Percentiles rank a stretch among this genome's conserved stretches.
phyloP scores from a whole-genome alignment of 2,888 invertebrate species.

The Harmothoe impar region DNA sequence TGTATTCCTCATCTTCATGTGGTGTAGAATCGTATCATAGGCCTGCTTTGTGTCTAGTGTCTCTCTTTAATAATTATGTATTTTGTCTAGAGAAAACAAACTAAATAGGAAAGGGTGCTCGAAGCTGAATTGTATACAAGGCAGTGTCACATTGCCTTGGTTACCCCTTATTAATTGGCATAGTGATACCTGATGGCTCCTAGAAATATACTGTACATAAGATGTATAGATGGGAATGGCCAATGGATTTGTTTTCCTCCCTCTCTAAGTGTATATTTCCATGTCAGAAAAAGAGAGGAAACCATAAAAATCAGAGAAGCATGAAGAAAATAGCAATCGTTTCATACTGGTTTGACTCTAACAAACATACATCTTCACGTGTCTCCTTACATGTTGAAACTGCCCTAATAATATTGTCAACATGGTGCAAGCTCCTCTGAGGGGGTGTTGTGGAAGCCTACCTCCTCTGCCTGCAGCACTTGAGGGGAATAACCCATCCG shows the following conservation, averaged over 20 bases:
- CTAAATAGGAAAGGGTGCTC: no score
- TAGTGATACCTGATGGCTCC: no score
- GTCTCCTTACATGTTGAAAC: conserved; percentile 4
- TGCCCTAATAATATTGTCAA: not conserved
- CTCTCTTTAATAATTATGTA: not conserved
- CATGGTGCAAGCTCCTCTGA: not conserved
- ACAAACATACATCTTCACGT: not conserved
- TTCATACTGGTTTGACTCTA: not conserved
- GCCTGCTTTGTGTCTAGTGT: conserved; percentile 28
- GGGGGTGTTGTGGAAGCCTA: not conserved
- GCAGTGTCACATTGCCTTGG: no score
- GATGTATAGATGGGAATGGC: not conserved
- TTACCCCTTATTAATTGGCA: no score
- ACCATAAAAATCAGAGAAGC: not conserved
- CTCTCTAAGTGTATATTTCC: not conserved
- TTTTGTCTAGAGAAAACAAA: no score
- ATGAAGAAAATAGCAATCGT: not conserved
- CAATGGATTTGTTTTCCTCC: not conserved
- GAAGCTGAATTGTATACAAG: no score
- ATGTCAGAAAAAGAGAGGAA: not conserved
- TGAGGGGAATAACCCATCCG: not conserved
- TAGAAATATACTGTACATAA: no score
- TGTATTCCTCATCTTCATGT: conserved; percentile 2
- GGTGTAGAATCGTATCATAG: conserved; percentile 1
- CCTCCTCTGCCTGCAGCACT: not conserved